Evolutionary conservation across 2,888 invertebrate species (phyloP).

Genomic region (Stramonita haemastoma): DNA sequence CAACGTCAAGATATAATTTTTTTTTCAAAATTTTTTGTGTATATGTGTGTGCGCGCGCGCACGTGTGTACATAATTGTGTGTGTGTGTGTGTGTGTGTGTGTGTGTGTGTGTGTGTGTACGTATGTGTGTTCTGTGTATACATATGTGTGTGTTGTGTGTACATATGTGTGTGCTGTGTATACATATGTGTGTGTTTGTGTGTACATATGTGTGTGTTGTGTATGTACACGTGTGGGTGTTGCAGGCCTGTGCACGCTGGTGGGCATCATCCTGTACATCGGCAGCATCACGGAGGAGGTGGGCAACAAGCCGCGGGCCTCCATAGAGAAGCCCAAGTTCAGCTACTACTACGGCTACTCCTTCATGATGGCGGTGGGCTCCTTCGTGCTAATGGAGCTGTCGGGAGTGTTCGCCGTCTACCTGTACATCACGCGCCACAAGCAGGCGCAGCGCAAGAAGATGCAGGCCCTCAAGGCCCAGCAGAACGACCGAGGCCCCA

Average conservation of each 20-base stretch:
- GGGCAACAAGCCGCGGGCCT: constrained; percentile 72
- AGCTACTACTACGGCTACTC: constrained; percentile 75
- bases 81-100: background rate
- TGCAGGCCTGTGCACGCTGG: constrained; percentile 75
- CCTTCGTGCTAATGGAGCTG: constrained; percentile 76
- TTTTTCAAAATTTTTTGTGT: background rate
- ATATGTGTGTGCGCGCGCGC: background rate
- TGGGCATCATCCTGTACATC: constrained; percentile 77
- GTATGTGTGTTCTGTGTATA: background rate
- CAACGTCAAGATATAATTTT: background rate
- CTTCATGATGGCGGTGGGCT: constrained; percentile 76
- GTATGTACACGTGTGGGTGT: background rate
- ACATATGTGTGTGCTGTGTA: background rate
- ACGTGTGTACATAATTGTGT: background rate
- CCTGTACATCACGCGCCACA: constrained; percentile 76
- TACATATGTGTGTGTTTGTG: background rate
- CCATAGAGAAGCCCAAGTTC: constrained; percentile 74
- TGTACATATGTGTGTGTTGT: background rate
- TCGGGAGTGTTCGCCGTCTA: constrained; percentile 77
- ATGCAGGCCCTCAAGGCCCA: constrained; percentile 70
- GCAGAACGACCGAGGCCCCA: constrained; percentile 62
- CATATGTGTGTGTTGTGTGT: background rate
- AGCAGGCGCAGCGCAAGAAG: constrained; percentile 75
- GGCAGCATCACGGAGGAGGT: constrained; percentile 77
- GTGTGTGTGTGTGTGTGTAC: background rate